Percentiles rank a stretch among this genome's conserved stretches.
These are phyloP conservation scores for Mastigias papua DNA, from an alignment of 30 jellyfish, hydroid and myxozoan species.

Conservation along the genomic window DNA sequence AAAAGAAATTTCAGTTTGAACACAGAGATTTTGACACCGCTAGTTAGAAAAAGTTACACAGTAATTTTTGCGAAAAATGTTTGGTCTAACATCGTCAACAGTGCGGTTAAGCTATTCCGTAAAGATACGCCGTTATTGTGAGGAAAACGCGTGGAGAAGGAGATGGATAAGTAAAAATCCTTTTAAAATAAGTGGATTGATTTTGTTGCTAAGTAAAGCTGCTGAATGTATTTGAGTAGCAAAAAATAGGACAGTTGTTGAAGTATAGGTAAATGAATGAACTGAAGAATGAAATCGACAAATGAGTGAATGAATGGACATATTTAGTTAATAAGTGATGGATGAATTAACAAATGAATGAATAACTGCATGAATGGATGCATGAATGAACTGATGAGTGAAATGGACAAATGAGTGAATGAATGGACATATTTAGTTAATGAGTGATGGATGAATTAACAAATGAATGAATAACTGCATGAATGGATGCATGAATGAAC, in stretches of 20 bases:
- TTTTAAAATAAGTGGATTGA: not conserved
- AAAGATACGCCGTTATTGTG: not conserved
- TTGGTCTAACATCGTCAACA: not conserved
- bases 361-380: not conserved
- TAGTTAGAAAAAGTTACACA: not conserved
- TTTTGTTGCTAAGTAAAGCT: not conserved
- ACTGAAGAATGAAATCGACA: not conserved
- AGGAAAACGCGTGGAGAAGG: not conserved
- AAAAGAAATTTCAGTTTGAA: not conserved
- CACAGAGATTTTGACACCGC: not conserved
- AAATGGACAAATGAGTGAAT: not conserved
- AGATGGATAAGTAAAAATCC: not conserved
- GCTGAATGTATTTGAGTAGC: not conserved
- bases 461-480: not conserved
- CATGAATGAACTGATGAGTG: not conserved
- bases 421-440: not conserved
- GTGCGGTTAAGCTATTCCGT: not conserved
- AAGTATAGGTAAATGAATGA: not conserved
- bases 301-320: not conserved
- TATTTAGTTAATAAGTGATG: too few species aligned
- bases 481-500: not conserved
- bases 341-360: not conserved
- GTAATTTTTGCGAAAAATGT: not conserved
- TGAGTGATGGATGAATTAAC: not conserved
- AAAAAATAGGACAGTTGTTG: not conserved